Evolutionary conservation across 2,113 vertebrate genomes (phyloP).

Genomic region (Stegastes partitus): DNA sequence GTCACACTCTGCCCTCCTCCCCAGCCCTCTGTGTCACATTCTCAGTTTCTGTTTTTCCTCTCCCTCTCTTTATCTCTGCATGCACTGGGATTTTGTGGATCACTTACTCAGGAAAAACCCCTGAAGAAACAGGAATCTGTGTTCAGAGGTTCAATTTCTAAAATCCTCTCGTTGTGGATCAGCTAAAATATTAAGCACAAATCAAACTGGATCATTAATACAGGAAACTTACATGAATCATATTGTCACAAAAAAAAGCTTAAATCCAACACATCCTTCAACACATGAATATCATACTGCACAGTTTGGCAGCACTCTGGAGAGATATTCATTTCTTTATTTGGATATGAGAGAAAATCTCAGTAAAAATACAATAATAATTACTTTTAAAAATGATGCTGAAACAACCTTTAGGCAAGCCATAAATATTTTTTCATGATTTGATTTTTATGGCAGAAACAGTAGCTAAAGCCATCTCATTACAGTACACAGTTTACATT

Average conservation of each 20-base stretch:
- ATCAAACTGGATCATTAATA: slow-evolving; percentile 61
- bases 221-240: slow-evolving; percentile 25
- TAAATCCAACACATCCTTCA: slow-evolving; percentile 10
- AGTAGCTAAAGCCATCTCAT: slow-evolving; percentile 52
- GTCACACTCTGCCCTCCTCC: slow-evolving; percentile 50
- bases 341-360: slow-evolving; percentile 30
- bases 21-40: slow-evolving; percentile 16
- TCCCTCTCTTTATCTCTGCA: slow-evolving; percentile 59
- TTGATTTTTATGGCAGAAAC: slow-evolving; percentile 59
- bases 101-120: slow-evolving; percentile 67
- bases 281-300: slow-evolving; percentile 5
- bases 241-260: neutral
- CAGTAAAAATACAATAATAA: slow-evolving; percentile 26
- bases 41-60: slow-evolving; percentile 27
- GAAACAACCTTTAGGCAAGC: slow-evolving; percentile 53
- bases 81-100: slow-evolving; percentile 68
- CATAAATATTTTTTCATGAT: slow-evolving; percentile 59
- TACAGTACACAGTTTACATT: slow-evolving; percentile 35
- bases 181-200: slow-evolving; percentile 42
- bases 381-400: slow-evolving; percentile 9
- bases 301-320: slow-evolving; percentile 32
- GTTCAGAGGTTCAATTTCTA: slow-evolving; percentile 57
- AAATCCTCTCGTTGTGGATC: slow-evolving; percentile 53
- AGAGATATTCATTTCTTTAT: slow-evolving; percentile 40
- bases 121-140: slow-evolving; percentile 46